These are phyloP conservation scores for Trematomus loennbergii DNA, from an alignment of 2,113 vertebrate species.

Conservation along the genomic window DNA sequence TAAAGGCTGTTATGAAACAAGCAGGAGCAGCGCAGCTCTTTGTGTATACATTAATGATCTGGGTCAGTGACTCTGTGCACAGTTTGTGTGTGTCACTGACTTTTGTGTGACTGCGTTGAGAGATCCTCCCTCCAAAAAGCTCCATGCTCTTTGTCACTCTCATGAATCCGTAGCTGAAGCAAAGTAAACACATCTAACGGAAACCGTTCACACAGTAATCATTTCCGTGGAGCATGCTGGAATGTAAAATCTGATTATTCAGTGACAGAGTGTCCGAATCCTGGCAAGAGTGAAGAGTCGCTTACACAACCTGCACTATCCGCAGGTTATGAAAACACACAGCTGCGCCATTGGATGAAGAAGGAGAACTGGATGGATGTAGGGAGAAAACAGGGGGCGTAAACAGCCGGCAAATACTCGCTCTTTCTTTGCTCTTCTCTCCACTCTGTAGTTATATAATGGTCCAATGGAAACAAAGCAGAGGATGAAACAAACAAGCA, in stretches of 20 bases:
- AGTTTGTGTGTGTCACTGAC: constrained; percentile 17
- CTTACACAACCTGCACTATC: constrained; percentile 23
- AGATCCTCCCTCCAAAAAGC: neutral
- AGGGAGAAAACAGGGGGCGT: constrained; percentile 25
- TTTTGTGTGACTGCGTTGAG: neutral
- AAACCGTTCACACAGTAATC: neutral
- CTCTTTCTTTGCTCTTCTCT: constrained; percentile 23
- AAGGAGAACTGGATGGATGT: constrained; percentile 4
- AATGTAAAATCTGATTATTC: constrained; percentile 3
- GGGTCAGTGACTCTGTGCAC: constrained; percentile 23
- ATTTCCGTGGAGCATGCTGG: neutral
- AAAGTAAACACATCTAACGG: constrained; percentile 6
- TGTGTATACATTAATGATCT: constrained; percentile 13
- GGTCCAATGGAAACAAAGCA: constrained; percentile 63
- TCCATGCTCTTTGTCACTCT: neutral
- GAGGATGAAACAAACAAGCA: constrained; percentile 69
- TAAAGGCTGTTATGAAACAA: constrained; percentile 37
- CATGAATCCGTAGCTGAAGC: neutral
- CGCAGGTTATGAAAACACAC: constrained; percentile 51
- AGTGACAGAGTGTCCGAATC: neutral
- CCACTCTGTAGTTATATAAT: constrained; percentile 56
- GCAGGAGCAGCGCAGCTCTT: neutral
- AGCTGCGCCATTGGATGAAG: neutral
- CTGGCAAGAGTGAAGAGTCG: neutral
- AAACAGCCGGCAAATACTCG: constrained; percentile 28